A percentile compares a stretch with the other conserved stretches of the same genome.
Conservation (phyloP, 2,113 vertebrate genomes). For the Illadopsis cleaveri region DNA sequence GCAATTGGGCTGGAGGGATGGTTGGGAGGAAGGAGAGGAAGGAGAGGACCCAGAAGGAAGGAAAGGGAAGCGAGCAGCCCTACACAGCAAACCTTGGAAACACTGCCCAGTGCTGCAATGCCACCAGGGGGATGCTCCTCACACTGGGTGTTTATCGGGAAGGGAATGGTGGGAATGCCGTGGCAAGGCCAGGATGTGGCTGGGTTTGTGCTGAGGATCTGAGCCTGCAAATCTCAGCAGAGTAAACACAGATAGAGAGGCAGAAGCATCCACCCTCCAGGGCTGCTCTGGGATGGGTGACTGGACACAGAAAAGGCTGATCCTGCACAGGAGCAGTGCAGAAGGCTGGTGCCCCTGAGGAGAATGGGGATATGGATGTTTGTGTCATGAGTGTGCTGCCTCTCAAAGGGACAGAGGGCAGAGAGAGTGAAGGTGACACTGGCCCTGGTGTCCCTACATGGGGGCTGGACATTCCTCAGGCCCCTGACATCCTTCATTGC, state of each 20-base stretch:
- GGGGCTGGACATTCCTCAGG: not conserved
- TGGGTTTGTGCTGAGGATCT: not conserved
- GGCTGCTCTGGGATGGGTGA: not conserved
- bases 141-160: not conserved
- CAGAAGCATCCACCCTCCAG: not conserved
- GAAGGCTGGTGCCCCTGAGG: not conserved
- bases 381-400: not conserved
- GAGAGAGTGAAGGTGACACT: not conserved
- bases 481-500: not conserved
- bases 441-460: not conserved
- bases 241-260: not conserved
- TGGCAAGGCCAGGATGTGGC: rapidly evolving
- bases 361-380: not conserved
- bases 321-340: not conserved
- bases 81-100: rapidly evolving
- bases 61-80: rapidly evolving
- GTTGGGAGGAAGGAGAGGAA: not conserved
- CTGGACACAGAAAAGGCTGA: not conserved
- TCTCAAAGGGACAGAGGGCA: not conserved
- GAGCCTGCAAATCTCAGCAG: not conserved
- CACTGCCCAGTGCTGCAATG: not conserved
- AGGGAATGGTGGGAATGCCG: rapidly evolving
- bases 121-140: not conserved
- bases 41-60: not conserved
- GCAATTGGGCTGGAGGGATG: not conserved